Percentiles rank a stretch among this genome's conserved stretches.
Conservation (phyloP, 2,797 vertebrate species). For the Arremon aurantiirostris region DNA sequence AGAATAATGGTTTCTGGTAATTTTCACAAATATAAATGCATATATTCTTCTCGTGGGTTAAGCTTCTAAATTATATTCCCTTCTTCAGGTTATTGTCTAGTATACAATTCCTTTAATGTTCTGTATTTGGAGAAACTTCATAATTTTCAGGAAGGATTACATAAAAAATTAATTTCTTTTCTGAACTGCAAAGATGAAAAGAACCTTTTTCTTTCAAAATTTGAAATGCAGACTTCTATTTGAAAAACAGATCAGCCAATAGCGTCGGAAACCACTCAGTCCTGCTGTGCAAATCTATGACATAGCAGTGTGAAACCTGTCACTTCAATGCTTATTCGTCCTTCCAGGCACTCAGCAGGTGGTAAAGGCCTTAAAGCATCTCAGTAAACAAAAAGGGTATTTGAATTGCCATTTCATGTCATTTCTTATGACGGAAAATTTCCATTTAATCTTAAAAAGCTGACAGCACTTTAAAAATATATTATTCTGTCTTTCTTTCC, state of each 20-base stretch:
- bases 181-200: neutral
- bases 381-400: slow-evolving; percentile 22
- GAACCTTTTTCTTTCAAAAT: neutral
- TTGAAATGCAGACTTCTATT: neutral
- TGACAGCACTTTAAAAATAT: neutral
- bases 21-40: slow-evolving; percentile 9
- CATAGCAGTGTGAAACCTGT: neutral
- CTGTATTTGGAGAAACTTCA: neutral
- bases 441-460: slow-evolving; percentile 17
- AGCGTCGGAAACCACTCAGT: neutral
- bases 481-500: neutral
- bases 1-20: neutral
- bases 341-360: neutral
- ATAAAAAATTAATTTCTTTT: slow-evolving; percentile 3
- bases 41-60: neutral
- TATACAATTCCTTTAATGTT: neutral
- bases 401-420: slow-evolving; percentile 35
- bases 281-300: neutral
- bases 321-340: neutral
- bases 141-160: neutral
- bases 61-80: neutral
- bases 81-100: neutral
- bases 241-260: neutral
- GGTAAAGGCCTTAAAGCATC: slow-evolving; percentile 5
- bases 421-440: neutral